Conservation (phyloP, 2,888 invertebrate species). For the Acrobasis consociella region DNA sequence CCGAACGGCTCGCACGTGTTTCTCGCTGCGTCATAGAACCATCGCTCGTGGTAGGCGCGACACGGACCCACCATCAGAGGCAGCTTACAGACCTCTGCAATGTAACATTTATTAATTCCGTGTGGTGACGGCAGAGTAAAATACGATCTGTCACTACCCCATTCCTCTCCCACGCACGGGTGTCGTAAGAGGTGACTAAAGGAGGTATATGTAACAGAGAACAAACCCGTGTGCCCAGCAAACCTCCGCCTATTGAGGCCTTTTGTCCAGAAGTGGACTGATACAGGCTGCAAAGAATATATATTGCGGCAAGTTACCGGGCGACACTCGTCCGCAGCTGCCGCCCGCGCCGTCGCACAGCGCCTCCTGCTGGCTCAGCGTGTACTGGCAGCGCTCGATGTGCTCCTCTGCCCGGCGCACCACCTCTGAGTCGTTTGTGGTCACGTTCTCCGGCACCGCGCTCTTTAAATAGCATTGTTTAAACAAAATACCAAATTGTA, state of each 20-base stretch:
- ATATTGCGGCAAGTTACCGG: conserved; percentile 40
- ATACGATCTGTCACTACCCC: background rate
- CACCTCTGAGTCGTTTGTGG: conserved; percentile 56
- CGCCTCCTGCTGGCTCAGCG: conserved; percentile 69
- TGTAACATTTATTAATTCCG: no score
- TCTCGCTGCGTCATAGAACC: conserved; percentile 90
- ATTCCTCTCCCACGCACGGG: background rate
- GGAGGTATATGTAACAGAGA: no score
- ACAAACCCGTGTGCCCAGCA: no score
- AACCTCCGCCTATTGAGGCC: no score
- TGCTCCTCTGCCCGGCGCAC: conserved; percentile 57
- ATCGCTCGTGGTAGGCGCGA: conserved; percentile 89
- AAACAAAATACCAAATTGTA: background rate
- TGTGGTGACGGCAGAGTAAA: background rate
- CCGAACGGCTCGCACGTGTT: conserved; percentile 91
- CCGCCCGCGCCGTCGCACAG: conserved; percentile 67
- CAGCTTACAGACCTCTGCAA: conserved; percentile 83
- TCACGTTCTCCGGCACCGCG: conserved; percentile 50
- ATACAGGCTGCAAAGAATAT: no score
- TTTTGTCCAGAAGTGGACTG: no score
- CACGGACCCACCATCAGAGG: conserved; percentile 89
- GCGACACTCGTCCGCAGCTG: conserved; percentile 44
- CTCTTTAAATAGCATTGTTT: background rate
- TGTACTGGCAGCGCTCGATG: conserved; percentile 65
- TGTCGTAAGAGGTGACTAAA: no score